Evolutionary conservation across 2,888 invertebrate genomes (phyloP).

Genomic region (Drosophila monieri): DNA sequence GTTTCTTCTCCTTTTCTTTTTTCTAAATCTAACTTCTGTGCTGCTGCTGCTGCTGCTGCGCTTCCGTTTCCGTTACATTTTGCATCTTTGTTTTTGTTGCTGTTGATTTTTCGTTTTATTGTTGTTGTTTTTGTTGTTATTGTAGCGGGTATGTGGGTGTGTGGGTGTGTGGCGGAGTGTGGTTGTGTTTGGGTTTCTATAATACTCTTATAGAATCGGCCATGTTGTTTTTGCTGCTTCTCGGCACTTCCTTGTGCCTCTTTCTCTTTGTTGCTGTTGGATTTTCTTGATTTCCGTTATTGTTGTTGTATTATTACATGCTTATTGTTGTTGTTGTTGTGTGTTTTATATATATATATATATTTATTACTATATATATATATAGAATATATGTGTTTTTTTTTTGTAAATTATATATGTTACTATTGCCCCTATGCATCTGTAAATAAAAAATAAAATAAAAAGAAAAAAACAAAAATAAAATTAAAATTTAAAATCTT

Average conservation of each 20-base stretch:
- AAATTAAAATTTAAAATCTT: conserved; percentile 32
- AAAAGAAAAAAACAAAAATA: conserved; percentile 31
- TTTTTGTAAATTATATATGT: conserved; percentile 43
- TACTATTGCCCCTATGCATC: conserved; percentile 78
- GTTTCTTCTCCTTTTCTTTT: conserved; percentile 14
- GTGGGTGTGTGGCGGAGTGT: conserved; percentile 26
- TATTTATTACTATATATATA: conserved; percentile 49
- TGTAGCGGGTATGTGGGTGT: conserved; percentile 27
- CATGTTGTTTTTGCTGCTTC: conserved; percentile 26
- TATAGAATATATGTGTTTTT: conserved; percentile 37
- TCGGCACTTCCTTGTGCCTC: too few species aligned
- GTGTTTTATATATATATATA: conserved; percentile 37
- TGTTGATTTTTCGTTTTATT: conserved; percentile 39
- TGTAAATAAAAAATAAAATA: conserved; percentile 63
- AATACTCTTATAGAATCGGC: conserved; percentile 11
- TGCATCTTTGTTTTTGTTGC: conserved; percentile 28
- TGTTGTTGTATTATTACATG: conserved; percentile 31
- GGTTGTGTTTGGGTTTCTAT: conserved; percentile 16
- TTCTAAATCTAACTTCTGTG: conserved; percentile 20
- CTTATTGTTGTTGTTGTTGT: conserved; percentile 30
- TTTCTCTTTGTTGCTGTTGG: conserved; percentile 17
- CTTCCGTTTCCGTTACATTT: conserved; percentile 7
- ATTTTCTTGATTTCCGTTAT: conserved; percentile 24
- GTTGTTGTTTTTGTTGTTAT: conserved; percentile 18
- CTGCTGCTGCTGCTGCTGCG: conserved; percentile 27